Evolutionary conservation across 2,888 invertebrate genomes (phyloP), one percentile per base, ranked within the genome.

Genomic region (Ypsolopha scabrella): DNA sequence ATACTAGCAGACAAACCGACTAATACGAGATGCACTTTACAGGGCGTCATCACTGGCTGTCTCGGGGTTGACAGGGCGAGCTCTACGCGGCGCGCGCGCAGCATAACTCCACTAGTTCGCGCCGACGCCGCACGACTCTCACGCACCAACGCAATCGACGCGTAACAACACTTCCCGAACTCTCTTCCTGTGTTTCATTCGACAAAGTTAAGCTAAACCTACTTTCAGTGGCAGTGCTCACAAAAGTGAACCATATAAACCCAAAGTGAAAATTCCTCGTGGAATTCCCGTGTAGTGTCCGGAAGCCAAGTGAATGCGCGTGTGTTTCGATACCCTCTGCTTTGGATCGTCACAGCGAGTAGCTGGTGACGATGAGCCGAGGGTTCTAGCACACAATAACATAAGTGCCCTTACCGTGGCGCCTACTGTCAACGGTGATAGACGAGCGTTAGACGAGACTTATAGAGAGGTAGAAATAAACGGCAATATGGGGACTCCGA

Each of bases 241-340:
- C 54, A 57, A 61, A 65, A 64, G 56, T 61, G 59, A 61, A 65
- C 59, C 54, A 50, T 44, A 54, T 24, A 65, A 71, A 68, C 61
- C 62, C 65, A 61, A 24, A 76, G 76, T 77, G 80, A 7, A 63
- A 70, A 76, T 76, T 77, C 70, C 62, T 58, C 69, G 81, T 80
- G 82, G 72, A 81, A 50, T 59, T 59, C 78, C 71, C 65, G 75
- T 77, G 70, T 61, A 75, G 77, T 78, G 79, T 76, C 75, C 78
- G 75, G 74, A 72, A 89, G 80, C 88, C 90, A 90, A 90, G 90
- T 92, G 91, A 91, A 94, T 94, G 94, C 94, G 94, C 90, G 93
- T 94, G 90, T 94, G 94, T 87, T 94, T 94, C 88, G 94, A 94
- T 87, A 91, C 91, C 89, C 89, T 93, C 88, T 94, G 94, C 92